phyloP scores from a whole-genome alignment of 2,797 vertebrate genomes.

The Peromyscus aztecus region DNA sequence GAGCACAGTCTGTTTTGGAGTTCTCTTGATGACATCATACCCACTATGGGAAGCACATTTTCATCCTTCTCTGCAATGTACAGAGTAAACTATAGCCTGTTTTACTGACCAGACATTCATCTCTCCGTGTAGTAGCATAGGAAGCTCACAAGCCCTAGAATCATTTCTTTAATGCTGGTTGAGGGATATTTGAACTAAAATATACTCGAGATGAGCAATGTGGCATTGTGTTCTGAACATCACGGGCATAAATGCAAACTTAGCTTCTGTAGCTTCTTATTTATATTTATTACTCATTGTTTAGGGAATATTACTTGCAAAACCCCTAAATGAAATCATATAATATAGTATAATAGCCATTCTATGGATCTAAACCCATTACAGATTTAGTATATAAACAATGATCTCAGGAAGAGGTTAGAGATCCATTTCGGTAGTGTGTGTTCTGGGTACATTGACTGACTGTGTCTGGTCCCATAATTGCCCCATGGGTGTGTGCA shows the following conservation, averaged over 20 bases:
- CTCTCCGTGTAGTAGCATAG: neutral
- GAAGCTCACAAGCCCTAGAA: neutral
- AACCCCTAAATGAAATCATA: neutral
- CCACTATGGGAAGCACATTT: neutral
- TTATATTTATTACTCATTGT: slow-evolving; percentile 36
- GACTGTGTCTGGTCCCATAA: neutral
- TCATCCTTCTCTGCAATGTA: slow-evolving; percentile 16
- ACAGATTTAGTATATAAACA: slow-evolving; percentile 8
- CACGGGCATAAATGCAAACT: neutral
- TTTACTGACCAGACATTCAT: neutral
- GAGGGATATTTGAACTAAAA: neutral
- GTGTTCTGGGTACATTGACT: neutral
- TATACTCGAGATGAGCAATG: neutral
- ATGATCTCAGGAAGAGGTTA: neutral
- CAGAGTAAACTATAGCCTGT: neutral
- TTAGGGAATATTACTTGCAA: neutral
- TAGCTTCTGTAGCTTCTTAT: neutral
- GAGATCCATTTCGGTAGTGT: neutral
- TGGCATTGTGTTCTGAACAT: neutral
- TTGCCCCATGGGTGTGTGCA: neutral
- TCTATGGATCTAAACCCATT: neutral
- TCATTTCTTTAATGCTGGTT: neutral
- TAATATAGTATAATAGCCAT: neutral
- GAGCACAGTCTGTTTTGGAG: neutral
- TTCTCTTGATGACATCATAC: neutral